Conservation (phyloP, 2,797 vertebrate species). For the Threskiornis aethiopicus region DNA sequence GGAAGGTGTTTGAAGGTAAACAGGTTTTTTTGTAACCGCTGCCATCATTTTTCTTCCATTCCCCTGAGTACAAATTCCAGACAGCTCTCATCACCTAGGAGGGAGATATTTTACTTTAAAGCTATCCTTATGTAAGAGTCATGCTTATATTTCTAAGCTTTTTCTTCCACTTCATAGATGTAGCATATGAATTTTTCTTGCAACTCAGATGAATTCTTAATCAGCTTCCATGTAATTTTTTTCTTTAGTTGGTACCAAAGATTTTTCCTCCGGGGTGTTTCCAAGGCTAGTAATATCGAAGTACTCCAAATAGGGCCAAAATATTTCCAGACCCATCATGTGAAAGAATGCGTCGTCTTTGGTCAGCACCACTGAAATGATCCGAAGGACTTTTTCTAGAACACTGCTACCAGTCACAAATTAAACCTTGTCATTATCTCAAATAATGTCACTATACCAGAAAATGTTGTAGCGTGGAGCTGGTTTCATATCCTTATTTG, state of each 20-base stretch:
- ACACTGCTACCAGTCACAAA: not conserved
- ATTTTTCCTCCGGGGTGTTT: not conserved
- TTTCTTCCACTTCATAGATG: not conserved
- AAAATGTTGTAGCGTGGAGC: not conserved
- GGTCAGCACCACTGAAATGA: fast-evolving
- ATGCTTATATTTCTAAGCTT: not conserved
- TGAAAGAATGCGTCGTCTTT: not conserved
- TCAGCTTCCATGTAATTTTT: not conserved
- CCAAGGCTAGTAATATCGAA: not conserved
- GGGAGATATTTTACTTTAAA: not conserved
- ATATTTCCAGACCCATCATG: not conserved
- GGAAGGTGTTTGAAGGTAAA: not conserved
- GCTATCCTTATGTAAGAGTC: not conserved
- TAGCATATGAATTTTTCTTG: not conserved
- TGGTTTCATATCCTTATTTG: not conserved
- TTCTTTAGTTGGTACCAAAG: not conserved
- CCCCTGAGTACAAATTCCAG: not conserved
- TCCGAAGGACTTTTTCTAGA: not conserved
- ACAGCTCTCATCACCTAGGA: not conserved
- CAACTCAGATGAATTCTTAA: not conserved
- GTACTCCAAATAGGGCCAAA: not conserved
- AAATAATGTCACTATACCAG: fast-evolving
- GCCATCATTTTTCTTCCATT: not conserved
- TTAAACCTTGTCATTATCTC: not conserved
- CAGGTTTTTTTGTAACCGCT: not conserved